These are phyloP conservation scores for Channa striata DNA, from an alignment of 2,797 vertebrate genomes.

Conservation along the genomic window DNA sequence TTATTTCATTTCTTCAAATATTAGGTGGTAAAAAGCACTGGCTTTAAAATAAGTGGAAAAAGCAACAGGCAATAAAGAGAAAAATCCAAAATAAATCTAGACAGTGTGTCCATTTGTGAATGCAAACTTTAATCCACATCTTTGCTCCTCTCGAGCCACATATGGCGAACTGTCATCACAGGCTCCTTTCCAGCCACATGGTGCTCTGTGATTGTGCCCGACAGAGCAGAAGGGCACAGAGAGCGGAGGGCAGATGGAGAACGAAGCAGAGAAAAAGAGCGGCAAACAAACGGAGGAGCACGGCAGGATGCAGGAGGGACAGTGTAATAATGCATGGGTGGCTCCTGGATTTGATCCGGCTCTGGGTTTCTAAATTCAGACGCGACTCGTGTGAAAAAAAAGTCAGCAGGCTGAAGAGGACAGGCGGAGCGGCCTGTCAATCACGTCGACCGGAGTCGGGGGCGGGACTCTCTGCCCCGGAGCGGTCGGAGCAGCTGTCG, in stretches of 20 bases:
- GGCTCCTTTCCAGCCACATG: slow-evolving; percentile 47
- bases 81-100: no score
- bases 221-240: slow-evolving; percentile 52
- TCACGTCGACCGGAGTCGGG: slow-evolving; percentile 19
- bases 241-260: slow-evolving; percentile 45
- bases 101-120: no score
- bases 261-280: background rate
- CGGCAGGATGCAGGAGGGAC: background rate
- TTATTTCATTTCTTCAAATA: no score
- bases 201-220: slow-evolving; percentile 44
- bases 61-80: no score
- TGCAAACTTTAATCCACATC: slow-evolving; percentile 13
- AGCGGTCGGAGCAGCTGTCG: slow-evolving; percentile 48
- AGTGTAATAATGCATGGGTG: slow-evolving; percentile 36
- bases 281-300: background rate
- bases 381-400: slow-evolving; percentile 25
- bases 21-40: no score
- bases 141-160: slow-evolving; percentile 37
- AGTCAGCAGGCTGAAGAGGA: background rate
- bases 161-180: slow-evolving; percentile 48
- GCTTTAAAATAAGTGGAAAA: no score
- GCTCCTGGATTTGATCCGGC: slow-evolving; percentile 33
- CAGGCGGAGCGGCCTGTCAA: slow-evolving; percentile 38
- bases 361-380: slow-evolving; percentile 54
- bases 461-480: slow-evolving; percentile 46